A percentile compares a stretch with the other conserved stretches of the same genome.
These are phyloP conservation scores for Creontiades dilutus DNA, from an alignment of 2,888 invertebrate genomes.

Conservation along the genomic window DNA sequence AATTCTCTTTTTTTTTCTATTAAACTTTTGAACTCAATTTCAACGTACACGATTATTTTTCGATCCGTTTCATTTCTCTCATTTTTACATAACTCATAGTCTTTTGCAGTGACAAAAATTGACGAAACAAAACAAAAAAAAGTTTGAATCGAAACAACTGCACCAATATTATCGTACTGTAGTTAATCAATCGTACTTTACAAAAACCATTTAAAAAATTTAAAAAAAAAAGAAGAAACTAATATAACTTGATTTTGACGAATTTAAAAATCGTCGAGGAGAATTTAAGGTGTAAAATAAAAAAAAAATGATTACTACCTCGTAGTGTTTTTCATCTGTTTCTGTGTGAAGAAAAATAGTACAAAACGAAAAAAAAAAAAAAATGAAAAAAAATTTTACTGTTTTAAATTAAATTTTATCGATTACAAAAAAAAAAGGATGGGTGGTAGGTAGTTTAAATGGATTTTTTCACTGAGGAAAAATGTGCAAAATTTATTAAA, in stretches of 20 bases:
- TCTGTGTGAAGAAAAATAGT: constrained; percentile 46
- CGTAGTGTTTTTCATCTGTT: constrained; percentile 65
- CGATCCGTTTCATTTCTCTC: not conserved
- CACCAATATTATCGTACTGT: constrained; percentile 37
- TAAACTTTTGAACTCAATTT: not conserved
- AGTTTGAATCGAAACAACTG: constrained; percentile 3
- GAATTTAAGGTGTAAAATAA: constrained; percentile 18
- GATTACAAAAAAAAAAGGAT: not conserved
- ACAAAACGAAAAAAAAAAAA: not conserved
- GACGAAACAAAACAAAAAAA: not conserved
- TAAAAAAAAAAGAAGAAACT: not conserved
- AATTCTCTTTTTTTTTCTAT: not conserved
- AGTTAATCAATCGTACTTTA: constrained; percentile 20
- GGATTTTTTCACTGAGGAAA: constrained; percentile 8
- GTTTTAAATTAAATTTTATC: constrained; percentile 30
- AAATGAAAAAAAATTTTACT: not conserved
- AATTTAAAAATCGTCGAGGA: constrained; percentile 1
- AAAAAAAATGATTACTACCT: constrained; percentile 61
- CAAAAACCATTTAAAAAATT: not conserved
- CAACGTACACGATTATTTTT: too few relatives aligned
- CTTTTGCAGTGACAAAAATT: constrained; percentile 4
- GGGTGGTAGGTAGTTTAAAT: constrained; percentile 1
- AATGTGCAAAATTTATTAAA: not conserved
- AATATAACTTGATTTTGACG: not conserved
- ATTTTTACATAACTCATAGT: not conserved